Base-by-base conservation (phyloP, 2,113 vertebrate species). In the Hucho hucho region DNA sequence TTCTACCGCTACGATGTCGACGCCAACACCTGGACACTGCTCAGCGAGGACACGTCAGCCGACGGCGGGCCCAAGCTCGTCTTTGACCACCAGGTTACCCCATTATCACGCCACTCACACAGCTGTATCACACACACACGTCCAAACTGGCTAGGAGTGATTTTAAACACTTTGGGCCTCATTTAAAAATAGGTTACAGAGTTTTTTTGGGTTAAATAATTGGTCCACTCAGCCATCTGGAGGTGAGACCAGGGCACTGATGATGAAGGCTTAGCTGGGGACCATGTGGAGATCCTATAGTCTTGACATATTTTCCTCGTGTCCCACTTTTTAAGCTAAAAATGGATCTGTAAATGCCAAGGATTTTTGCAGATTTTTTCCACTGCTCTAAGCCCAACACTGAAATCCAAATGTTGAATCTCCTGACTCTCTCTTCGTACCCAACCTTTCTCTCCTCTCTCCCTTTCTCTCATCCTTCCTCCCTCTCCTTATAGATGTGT, bases 1-100 rank as follows among this genome's bases (percentile, higher is more conserved):
- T 99, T 99, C 89, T 99, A 98, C 84, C 95, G 97, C 77, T 99
- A 98, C 0, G 97, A 99, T 88, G 97, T 99, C 4, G 95, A 98
- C 56, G 96, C 95, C 2, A 98, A 98, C 92, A 95, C 94, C 4
- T 99, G 98, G 98, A 94, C 94, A 79, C 37, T 67, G 26, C 94
- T 99, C 1, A 99, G 97, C 1, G 97, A 99, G 79, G 98, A 99
- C 84, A 99, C 98, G 0, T 94, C 98, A 0, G 95, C 96, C 0
- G 96, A 98, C 13, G 96, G 97, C 58, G 98, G 98, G 3, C 98
- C 98, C 0, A 99, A 99, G 85, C 85, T 99, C 74, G 98, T 99
- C 74, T 99, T 99, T 26, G 98, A 99, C 90, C 98, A 99, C 90
- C 98, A 99, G 97, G 98, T 99, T 80, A 5, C 18, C 32, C 20